Percentiles rank a stretch among this genome's conserved stretches.
phyloP scores from a whole-genome alignment of 2,113 vertebrate genomes.

The Tragelaphus buxtoni region DNA sequence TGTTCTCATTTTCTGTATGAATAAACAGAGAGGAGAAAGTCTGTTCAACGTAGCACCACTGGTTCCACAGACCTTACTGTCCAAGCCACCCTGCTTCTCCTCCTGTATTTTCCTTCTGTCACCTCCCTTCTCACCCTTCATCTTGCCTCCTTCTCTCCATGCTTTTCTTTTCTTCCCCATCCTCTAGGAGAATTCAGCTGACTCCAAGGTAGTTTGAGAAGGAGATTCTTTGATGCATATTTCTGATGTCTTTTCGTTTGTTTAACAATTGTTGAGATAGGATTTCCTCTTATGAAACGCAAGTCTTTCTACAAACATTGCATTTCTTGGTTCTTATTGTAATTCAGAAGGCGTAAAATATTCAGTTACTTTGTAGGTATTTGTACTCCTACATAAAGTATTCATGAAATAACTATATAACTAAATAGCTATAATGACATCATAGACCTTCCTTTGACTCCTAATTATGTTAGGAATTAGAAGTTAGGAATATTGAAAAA shows the following conservation, averaged over 20 bases:
- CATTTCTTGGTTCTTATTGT: neutral
- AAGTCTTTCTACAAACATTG: neutral
- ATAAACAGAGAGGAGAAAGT: neutral
- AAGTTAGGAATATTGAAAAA: slow-evolving; percentile 25
- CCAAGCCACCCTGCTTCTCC: neutral
- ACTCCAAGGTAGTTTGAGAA: neutral
- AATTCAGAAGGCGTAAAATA: neutral
- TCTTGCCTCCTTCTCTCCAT: neutral
- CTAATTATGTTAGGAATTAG: neutral
- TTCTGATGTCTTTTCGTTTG: neutral
- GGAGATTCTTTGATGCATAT: neutral
- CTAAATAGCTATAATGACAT: neutral
- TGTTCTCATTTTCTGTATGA: neutral
- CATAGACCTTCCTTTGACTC: neutral
- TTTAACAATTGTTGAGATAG: neutral
- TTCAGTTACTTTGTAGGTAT: neutral
- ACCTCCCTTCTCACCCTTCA: neutral
- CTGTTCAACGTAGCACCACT: neutral
- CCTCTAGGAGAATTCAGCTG: neutral
- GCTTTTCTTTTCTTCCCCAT: neutral
- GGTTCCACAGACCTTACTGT: neutral
- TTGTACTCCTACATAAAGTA: neutral
- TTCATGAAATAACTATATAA: neutral
- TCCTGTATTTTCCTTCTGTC: neutral
- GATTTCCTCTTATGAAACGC: neutral